These are phyloP conservation scores for Clinocottus analis DNA, from an alignment of 2,113 vertebrate genomes.

Conservation along the genomic window DNA sequence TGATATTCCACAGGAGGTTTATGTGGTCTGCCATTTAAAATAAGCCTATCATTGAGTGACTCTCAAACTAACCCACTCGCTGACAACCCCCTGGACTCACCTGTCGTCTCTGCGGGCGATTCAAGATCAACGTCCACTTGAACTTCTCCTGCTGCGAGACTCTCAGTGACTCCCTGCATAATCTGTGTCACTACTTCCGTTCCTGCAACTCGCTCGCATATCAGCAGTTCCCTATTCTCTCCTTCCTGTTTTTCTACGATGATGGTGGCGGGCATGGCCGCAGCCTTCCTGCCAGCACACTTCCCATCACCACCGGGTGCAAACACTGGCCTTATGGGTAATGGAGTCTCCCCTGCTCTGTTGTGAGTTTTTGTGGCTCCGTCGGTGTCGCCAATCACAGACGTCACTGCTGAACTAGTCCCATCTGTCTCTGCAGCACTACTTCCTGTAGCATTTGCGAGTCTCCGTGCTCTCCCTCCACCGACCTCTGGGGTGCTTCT, in stretches of 20 bases:
- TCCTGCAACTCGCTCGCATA: conserved; percentile 18
- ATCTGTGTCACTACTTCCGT: conserved; percentile 8
- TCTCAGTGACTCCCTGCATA: background rate
- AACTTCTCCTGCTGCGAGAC: conserved; percentile 1
- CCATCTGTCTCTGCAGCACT: background rate
- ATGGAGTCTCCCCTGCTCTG: conserved; percentile 15
- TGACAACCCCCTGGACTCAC: conserved; percentile 1
- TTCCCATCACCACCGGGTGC: conserved; percentile 11
- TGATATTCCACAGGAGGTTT: too few species aligned
- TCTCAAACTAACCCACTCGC: background rate
- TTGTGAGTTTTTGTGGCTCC: background rate
- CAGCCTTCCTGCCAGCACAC: conserved; percentile 9
- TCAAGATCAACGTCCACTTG: background rate
- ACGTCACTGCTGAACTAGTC: background rate
- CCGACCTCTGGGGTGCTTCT: background rate
- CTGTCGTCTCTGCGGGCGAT: conserved; percentile 44
- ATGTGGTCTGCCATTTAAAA: background rate
- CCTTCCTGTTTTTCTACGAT: conserved; percentile 68
- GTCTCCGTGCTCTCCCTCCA: background rate
- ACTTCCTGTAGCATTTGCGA: conserved; percentile 32
- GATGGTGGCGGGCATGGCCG: conserved; percentile 19
- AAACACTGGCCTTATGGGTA: conserved; percentile 35
- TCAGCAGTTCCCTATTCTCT: conserved; percentile 50
- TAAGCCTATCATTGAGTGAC: background rate
- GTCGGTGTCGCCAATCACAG: background rate